phyloP scores from a whole-genome alignment of 2,113 vertebrate species.

The Tragulus kanchil region DNA sequence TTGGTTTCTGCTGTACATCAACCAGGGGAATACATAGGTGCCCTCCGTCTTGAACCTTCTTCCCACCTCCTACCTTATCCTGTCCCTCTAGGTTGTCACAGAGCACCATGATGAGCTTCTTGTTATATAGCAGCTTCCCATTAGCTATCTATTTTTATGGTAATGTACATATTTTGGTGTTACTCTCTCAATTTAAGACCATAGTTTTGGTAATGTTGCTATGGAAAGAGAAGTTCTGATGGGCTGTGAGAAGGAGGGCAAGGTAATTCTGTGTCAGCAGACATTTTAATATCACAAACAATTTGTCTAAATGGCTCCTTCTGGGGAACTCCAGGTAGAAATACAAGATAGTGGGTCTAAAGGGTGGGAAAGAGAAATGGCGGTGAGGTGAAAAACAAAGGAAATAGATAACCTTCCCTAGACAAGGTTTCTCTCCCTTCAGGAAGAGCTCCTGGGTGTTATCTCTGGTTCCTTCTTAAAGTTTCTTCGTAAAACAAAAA shows the following conservation, averaged over 20 bases:
- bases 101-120: neutral
- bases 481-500: neutral
- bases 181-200: neutral
- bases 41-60: neutral
- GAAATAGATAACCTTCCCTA: neutral
- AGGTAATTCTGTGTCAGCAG: neutral
- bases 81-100: neutral
- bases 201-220: neutral
- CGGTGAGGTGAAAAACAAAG: neutral
- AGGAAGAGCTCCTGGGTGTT: neutral
- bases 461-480: neutral
- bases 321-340: neutral
- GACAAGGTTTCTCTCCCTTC: neutral
- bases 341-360: neutral
- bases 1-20: neutral
- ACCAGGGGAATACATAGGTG: neutral
- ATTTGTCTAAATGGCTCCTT: neutral
- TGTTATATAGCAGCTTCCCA: neutral
- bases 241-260: neutral
- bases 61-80: neutral
- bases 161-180: neutral
- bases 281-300: neutral
- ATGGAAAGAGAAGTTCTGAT: neutral
- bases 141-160: fast-evolving
- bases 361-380: neutral